These are phyloP conservation scores for Platichthys stellatus DNA, from an alignment of 2,113 vertebrate species.

Conservation along the genomic window DNA sequence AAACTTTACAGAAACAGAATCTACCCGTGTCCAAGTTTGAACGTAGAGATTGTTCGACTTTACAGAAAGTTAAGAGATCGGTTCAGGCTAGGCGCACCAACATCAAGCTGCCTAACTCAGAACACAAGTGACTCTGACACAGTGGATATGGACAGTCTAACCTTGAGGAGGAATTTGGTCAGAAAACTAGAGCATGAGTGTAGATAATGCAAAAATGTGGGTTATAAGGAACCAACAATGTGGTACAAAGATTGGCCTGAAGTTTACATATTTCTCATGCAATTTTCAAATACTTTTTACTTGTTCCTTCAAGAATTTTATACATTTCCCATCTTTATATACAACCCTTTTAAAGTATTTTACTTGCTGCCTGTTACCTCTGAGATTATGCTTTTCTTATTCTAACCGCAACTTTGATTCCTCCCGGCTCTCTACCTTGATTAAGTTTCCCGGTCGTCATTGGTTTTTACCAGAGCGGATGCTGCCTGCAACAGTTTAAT, in stretches of 20 bases:
- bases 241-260: conserved; percentile 6
- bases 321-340: neutral
- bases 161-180: conserved; percentile 42
- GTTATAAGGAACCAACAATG: conserved; percentile 29
- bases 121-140: conserved; percentile 12
- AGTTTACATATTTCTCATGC: conserved; percentile 4
- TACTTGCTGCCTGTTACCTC: neutral
- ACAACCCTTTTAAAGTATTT: neutral
- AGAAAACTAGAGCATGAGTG: conserved; percentile 44
- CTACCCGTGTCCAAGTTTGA: no score
- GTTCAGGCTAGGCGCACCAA: neutral
- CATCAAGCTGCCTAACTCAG: no score
- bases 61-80: neutral
- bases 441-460: conserved; percentile 14
- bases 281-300: neutral
- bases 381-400: neutral
- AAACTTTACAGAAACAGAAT: neutral
- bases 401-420: conserved; percentile 1
- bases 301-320: neutral
- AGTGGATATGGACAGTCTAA: conserved; percentile 38
- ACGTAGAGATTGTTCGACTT: neutral
- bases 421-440: conserved; percentile 1
- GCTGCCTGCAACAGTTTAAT: conserved; percentile 37
- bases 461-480: conserved; percentile 20
- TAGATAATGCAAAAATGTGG: conserved; percentile 47